A percentile compares a stretch with the other conserved stretches of the same genome.
Conservation (phyloP, 2,113 vertebrate species). For the Coturnix japonica region DNA sequence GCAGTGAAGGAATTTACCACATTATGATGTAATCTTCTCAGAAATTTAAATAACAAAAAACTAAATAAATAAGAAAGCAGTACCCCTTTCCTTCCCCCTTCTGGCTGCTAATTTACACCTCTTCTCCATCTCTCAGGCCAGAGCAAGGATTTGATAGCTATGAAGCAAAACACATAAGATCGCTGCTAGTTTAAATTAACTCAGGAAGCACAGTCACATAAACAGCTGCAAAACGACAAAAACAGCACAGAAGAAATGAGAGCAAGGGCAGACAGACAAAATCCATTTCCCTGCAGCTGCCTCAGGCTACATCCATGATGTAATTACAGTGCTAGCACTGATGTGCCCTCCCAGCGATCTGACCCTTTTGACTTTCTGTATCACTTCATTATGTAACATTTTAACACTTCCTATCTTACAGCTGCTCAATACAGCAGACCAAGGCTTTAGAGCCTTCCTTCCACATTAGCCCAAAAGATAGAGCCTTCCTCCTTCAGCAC, state of each 20-base stretch:
- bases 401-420: not conserved
- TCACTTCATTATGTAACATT: not conserved
- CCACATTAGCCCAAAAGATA: not conserved
- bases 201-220: not conserved
- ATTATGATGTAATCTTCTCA: constrained; percentile 17
- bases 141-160: not conserved
- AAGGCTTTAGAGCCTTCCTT: not conserved
- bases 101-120: not conserved
- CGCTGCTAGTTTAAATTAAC: not conserved
- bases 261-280: not conserved
- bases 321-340: not conserved
- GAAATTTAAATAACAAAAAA: constrained; percentile 1
- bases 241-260: not conserved
- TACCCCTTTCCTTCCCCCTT: not conserved
- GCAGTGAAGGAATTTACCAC: constrained; percentile 2
- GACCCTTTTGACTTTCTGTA: not conserved
- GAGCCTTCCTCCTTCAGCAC: not conserved
- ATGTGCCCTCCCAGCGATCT: not conserved
- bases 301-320: not conserved
- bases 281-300: not conserved
- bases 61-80: not conserved
- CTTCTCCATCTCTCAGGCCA: not conserved
- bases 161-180: not conserved
- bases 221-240: not conserved
- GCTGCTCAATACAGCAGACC: not conserved